Percentiles rank a stretch among this genome's conserved stretches.
phyloP scores from a whole-genome alignment of 2,888 invertebrate species.

The Deladenus siricidicola region DNA sequence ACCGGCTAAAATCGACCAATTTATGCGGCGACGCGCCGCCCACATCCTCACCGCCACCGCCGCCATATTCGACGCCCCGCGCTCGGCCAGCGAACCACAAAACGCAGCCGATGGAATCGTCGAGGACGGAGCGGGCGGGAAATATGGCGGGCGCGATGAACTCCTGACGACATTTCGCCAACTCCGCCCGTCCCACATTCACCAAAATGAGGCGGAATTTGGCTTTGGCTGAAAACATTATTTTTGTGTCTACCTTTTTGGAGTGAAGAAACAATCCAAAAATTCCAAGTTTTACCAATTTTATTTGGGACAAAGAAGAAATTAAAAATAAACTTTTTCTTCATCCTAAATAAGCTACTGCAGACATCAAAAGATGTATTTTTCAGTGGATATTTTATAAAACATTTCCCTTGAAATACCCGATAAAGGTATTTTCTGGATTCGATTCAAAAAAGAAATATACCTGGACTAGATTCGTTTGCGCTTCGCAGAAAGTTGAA shows the following conservation, averaged over 20 bases:
- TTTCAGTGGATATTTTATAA: too few species aligned
- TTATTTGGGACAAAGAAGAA: too few species aligned
- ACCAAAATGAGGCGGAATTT: constrained; percentile 55
- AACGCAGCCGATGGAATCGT: constrained; percentile 87
- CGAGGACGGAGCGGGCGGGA: constrained; percentile 77
- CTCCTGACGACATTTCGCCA: constrained; percentile 24
- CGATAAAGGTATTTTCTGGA: too few species aligned
- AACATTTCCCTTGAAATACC: too few species aligned
- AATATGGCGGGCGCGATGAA: constrained; percentile 23
- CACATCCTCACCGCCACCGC: constrained; percentile 54
- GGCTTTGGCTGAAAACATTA: constrained; percentile 64
- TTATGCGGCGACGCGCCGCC: constrained; percentile 62
- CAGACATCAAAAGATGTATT: too few species aligned
- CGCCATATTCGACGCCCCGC: constrained; percentile 55
- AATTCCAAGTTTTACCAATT: too few species aligned
- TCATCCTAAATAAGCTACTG: too few species aligned
- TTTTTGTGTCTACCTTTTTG: too few species aligned
- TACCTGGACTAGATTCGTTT: too few species aligned
- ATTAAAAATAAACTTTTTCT: too few species aligned
- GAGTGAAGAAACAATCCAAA: too few species aligned
- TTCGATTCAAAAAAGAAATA: too few species aligned
- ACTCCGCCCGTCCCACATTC: constrained; percentile 39
- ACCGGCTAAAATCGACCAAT: constrained; percentile 52
- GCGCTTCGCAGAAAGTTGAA: constrained; percentile 62
- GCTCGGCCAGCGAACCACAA: constrained; percentile 86